Evolutionary conservation across 2,797 vertebrate genomes (phyloP), one percentile per base, ranked within the genome.

Genomic region (Columba guinea): DNA sequence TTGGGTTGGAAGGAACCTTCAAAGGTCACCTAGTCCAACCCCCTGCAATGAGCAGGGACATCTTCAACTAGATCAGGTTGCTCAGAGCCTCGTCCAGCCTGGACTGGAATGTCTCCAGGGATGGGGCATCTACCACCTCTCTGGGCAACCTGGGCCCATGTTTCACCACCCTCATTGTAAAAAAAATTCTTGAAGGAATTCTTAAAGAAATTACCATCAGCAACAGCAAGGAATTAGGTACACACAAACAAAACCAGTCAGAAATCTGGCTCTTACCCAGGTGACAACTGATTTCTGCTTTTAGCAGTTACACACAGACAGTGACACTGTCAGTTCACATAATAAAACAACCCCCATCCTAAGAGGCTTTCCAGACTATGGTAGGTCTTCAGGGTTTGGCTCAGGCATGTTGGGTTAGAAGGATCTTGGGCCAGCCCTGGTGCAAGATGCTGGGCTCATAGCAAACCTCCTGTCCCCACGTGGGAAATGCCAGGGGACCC

Each of bases 391-490:
- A 37, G 30, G 24, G 35, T 32, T 70, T 9, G 18, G 30, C 71
- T 89, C 28, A 73, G 55, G 20, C 75, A 30, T 23, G 13, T 34
- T 70, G 77, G 20, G 11, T 39, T 69, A 67, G 49, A 62, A 79
- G 14, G 51, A 13, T 41, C 26, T 23, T 3, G 5, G 56, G 9
- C 37, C 41, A 82, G 59, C 13, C 60, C 26, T 52, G 39, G 68
- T 84, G 59, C 86, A 92, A 89, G 91, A 94, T 77, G 67, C 90
- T 95, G 89, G 63, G 93, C 86, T 90, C 23, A 11, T 16, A 70
- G 32, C n/a, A 84, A 87, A 69, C 2, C 23, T 76, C 24, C 13
- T 79, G 11, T 13, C 14, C 9, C 22, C 4, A 0, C 0, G 0
- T 30, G 27, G 26, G 51, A 76, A 90, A 62, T 55, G 14, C 19